These are phyloP conservation scores for Elephantulus edwardii DNA, from an alignment of 2,113 vertebrate species.

Conservation along the genomic window DNA sequence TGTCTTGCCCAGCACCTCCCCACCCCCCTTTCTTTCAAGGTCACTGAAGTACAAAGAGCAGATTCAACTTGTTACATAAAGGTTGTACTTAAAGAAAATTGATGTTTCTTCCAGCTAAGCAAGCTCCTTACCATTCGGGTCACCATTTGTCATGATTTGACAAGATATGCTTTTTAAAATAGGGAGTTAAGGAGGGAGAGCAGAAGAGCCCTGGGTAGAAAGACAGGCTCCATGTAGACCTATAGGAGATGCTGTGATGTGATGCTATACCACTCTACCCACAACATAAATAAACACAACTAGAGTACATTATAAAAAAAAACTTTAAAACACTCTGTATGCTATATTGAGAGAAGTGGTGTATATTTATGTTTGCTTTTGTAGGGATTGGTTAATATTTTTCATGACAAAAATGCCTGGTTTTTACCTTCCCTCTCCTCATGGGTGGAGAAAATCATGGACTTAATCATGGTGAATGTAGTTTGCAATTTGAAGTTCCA, in stretches of 20 bases:
- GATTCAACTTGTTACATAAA: conserved; percentile 53
- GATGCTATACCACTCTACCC: background rate
- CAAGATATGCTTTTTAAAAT: conserved; percentile 39
- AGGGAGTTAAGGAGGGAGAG: background rate
- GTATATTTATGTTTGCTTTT: background rate
- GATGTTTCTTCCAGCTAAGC: background rate
- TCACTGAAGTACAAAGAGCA: conserved; percentile 16
- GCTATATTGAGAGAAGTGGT: background rate
- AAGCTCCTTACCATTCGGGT: background rate
- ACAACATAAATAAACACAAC: conserved; percentile 40
- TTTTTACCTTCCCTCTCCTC: background rate
- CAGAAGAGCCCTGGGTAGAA: background rate
- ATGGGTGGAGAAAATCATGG: background rate
- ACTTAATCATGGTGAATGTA: background rate
- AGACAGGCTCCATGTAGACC: background rate
- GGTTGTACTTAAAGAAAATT: background rate
- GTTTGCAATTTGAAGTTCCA: background rate
- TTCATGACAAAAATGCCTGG: background rate
- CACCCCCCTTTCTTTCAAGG: background rate
- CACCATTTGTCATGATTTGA: conserved; percentile 57
- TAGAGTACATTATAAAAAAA: background rate
- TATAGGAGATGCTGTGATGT: background rate
- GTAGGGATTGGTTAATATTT: background rate
- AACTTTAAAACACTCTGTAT: background rate
- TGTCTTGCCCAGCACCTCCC: background rate